phyloP scores from a whole-genome alignment of 2,113 vertebrate species.

The Tor tambroides region DNA sequence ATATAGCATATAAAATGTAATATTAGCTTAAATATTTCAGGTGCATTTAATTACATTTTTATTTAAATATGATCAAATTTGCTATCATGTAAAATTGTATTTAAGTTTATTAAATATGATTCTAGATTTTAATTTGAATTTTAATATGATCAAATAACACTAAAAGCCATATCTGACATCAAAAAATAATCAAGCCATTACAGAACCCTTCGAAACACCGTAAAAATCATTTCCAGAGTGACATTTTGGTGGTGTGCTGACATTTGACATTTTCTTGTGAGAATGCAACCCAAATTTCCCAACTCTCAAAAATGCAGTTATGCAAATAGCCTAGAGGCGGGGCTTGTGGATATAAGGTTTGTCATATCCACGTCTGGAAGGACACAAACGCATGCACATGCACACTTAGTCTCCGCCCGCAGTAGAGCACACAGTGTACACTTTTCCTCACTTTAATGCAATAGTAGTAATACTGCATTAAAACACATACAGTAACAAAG shows the following conservation, averaged over 20 bases:
- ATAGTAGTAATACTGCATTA: neutral
- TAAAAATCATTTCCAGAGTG: neutral
- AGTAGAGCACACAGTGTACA: neutral
- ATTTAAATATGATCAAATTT: neutral
- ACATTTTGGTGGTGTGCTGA: neutral
- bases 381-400: constrained; percentile 11
- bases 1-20: too few relatives aligned
- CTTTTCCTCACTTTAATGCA: neutral
- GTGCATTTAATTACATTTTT: neutral
- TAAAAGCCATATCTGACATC: neutral
- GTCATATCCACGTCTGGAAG: neutral
- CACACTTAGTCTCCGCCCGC: neutral
- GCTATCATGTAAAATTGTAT: neutral
- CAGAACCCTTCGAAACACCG: neutral
- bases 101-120: neutral
- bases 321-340: neutral
- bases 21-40: too few relatives aligned
- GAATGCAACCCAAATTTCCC: neutral
- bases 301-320: neutral
- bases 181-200: neutral
- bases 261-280: neutral
- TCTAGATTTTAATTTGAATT: too few relatives aligned
- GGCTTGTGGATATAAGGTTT: neutral
- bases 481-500: neutral
- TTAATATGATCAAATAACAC: neutral